phyloP scores from a whole-genome alignment of 2,888 invertebrate species.

The Phyllotreta cruciferae region DNA sequence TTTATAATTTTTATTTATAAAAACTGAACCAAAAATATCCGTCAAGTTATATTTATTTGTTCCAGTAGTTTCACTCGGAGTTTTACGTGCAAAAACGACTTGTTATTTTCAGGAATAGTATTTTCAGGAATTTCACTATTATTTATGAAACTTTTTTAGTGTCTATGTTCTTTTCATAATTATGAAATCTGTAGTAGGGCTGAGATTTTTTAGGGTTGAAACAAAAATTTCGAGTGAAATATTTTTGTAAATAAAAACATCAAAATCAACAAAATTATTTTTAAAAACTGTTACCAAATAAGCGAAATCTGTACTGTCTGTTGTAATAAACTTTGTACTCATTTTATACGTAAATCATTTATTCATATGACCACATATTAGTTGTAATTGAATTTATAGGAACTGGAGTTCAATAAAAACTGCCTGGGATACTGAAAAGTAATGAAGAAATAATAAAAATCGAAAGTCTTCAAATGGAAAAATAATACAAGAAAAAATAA shows the following conservation, averaged over 20 bases:
- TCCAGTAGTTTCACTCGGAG: slow-evolving; percentile 22
- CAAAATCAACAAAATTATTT: slow-evolving; percentile 39
- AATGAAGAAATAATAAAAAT: too few species aligned
- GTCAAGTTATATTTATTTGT: slow-evolving; percentile 38
- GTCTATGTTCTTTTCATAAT: not conserved
- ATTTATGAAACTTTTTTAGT: not conserved
- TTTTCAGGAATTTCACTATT: slow-evolving; percentile 5
- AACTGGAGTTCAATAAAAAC: too few species aligned
- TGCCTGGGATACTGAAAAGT: too few species aligned
- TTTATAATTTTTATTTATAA: slow-evolving; percentile 63
- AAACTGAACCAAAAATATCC: slow-evolving; percentile 40
- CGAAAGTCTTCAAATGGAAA: too few species aligned
- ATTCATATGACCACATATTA: too few species aligned
- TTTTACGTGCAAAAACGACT: slow-evolving; percentile 4
- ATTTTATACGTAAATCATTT: too few species aligned
- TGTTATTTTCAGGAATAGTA: too few species aligned
- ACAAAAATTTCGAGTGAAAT: slow-evolving; percentile 31
- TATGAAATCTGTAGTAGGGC: not conserved
- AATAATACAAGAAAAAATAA: too few species aligned
- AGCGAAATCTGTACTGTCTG: slow-evolving; percentile 40
- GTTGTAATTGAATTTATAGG: too few species aligned
- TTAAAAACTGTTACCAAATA: slow-evolving; percentile 54
- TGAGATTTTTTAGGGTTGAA: not conserved
- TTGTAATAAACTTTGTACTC: slow-evolving; percentile 32
- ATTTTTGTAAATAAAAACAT: slow-evolving; percentile 38